Evolutionary conservation across 1,140 invertebrate genomes (phyloP).

Genomic region (Eulimnadia texana): DNA sequence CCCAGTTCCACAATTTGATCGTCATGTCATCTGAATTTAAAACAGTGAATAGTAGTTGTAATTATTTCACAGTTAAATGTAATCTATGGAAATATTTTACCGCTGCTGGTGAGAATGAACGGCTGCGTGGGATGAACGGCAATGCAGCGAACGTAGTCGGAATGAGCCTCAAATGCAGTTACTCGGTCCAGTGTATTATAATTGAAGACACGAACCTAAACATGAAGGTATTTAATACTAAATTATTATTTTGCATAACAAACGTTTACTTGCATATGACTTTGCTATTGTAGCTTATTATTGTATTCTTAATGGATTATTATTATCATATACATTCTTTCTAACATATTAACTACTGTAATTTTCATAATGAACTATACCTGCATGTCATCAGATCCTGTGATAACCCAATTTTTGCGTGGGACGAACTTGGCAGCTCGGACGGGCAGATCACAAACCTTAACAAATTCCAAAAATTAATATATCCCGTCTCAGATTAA

Average conservation of each 20-base stretch:
- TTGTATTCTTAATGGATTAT: neutral
- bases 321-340: too few species aligned
- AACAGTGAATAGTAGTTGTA: neutral
- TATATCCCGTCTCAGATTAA: too few species aligned
- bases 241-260: too few species aligned
- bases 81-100: conserved; percentile 37
- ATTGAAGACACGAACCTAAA: conserved; percentile 82
- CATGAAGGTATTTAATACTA: neutral
- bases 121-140: conserved; percentile 95
- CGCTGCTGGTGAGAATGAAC: conserved; percentile 89
- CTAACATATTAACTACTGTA: too few species aligned
- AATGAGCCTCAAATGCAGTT: conserved; percentile 94
- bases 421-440: conserved; percentile 89
- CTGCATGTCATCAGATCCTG: conserved; percentile 92
- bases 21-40: conserved; percentile 81
- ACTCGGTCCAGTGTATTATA: conserved; percentile 96
- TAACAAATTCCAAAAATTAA: too few species aligned
- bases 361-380: too few species aligned
- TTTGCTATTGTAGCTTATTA: neutral
- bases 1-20: conserved; percentile 99
- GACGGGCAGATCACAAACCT: conserved; percentile 91
- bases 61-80: conserved; percentile 19
- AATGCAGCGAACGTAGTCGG: conserved; percentile 93
- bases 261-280: neutral
- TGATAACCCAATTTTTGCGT: conserved; percentile 96